Conservation (phyloP, 2,113 vertebrate genomes). For the Oriolus oriolus region DNA sequence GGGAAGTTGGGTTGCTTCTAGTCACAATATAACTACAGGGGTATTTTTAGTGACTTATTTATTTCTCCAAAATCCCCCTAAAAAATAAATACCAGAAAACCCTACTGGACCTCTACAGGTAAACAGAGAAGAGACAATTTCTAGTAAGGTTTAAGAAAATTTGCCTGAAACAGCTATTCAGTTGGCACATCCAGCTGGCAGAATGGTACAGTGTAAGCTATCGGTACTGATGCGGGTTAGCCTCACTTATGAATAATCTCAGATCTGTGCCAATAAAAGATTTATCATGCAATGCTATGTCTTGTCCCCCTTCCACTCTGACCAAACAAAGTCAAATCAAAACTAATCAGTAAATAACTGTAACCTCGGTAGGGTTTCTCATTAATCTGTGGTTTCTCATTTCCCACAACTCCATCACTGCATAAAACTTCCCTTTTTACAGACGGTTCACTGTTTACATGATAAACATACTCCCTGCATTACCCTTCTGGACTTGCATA, state of each 20-base stretch:
- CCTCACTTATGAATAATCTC: neutral
- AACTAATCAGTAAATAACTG: conserved; percentile 32
- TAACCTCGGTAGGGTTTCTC: neutral
- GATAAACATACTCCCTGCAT: conserved; percentile 52
- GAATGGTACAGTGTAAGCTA: neutral
- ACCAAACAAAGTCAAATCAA: conserved; percentile 27
- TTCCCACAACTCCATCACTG: conserved; percentile 13
- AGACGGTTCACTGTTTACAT: conserved; percentile 41
- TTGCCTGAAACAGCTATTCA: neutral
- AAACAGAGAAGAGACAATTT: neutral
- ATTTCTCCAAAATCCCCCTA: neutral
- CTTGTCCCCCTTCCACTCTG: neutral
- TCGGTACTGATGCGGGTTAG: neutral
- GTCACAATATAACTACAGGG: neutral
- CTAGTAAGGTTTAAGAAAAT: neutral
- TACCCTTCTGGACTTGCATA: conserved; percentile 60
- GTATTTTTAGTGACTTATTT: neutral
- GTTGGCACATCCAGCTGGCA: neutral
- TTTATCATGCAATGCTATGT: neutral
- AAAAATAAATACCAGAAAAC: neutral
- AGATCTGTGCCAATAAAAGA: neutral
- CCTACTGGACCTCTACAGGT: neutral
- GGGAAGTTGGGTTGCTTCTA: neutral
- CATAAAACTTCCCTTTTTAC: conserved; percentile 8
- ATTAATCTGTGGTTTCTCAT: conserved; percentile 40